Evolutionary conservation across 37 sponge, comb jelly and placozoan species (phyloP), one percentile per base, ranked within the genome.

Genomic region (Eunapius fragilis): DNA sequence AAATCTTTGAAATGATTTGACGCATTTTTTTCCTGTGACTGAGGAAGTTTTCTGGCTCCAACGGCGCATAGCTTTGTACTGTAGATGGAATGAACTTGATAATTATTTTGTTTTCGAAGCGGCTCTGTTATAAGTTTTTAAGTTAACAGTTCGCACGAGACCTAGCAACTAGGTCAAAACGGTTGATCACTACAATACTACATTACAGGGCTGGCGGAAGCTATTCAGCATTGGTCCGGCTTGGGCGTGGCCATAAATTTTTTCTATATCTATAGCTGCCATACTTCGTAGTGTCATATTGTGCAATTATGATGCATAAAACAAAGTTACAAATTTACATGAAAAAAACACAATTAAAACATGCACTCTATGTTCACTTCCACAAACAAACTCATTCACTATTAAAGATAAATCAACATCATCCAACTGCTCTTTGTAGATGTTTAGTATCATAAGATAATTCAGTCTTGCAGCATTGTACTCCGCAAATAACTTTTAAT

Each of bases 341-440:
- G 14, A 58, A 58, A 17, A 58, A 58, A 58, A 58, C 58, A 58
- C 58, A 58, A 58, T 58, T 58, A 58, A 79, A 25, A 87, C 68
- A 38, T 81, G 71, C 69, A 81, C 67, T 12, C 88, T 75, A 27
- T 87, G 92, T 72, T 92, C 92, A 79, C 81, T 92, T 36, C 72
- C 82, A 24, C 80, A 26, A 1, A 92, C 85, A 92, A 92, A 92
- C 41, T 92, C 85, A 87, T 87, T 92, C 76, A 85, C 84, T 50
- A 84, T 78, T 91, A 75, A 31, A 91, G 70, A 10, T 24, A 34
- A 78, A 87, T 88, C 14, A 92, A 77, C 37, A 71, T n/a, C n/a
- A n/a, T n/a, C n/a, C n/a, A n/a, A n/a, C n/a, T n/a, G 37, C 48
- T 92, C 88, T 69, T 92, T 85, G 82, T 92, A 84, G 50, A 87